Percentiles rank a stretch among this genome's conserved stretches.
Evolutionary conservation across 2,888 invertebrate species (phyloP).

Genomic region (Cataglyphis albicans): DNA sequence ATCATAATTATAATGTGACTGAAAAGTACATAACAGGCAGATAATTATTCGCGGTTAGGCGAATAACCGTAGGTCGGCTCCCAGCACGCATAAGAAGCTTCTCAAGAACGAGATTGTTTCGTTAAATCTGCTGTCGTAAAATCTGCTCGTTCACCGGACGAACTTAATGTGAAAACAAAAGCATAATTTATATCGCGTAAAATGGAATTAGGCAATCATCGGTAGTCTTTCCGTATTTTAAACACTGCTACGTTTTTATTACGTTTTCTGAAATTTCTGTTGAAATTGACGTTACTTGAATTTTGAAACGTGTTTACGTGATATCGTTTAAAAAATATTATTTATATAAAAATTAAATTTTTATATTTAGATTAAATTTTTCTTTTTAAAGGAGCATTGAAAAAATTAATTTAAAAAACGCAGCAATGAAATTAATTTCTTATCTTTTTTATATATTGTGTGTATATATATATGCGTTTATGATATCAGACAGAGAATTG

Average conservation of each 20-base stretch:
- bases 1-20: conserved; percentile 65
- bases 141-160: conserved; percentile 49
- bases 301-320: not conserved
- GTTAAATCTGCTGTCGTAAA: conserved; percentile 71
- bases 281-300: not conserved
- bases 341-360: not conserved
- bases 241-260: conserved; percentile 3
- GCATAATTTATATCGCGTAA: conserved; percentile 52
- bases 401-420: not conserved
- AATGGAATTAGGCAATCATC: conserved; percentile 49
- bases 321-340: not conserved
- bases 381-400: not conserved
- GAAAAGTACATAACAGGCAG: conserved; percentile 71
- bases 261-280: not conserved
- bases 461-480: not conserved
- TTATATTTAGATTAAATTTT: not conserved
- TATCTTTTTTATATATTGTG: not conserved
- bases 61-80: conserved; percentile 66
- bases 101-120: conserved; percentile 60
- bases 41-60: conserved; percentile 73
- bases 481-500: conserved; percentile 35
- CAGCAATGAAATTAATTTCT: not conserved
- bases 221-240: conserved; percentile 9
- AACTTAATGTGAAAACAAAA: conserved; percentile 32
- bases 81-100: conserved; percentile 64